A percentile compares a stretch with the other conserved stretches of the same genome.
phyloP scores from a whole-genome alignment of 2,888 invertebrate genomes.

The Drosophila ustulata region DNA sequence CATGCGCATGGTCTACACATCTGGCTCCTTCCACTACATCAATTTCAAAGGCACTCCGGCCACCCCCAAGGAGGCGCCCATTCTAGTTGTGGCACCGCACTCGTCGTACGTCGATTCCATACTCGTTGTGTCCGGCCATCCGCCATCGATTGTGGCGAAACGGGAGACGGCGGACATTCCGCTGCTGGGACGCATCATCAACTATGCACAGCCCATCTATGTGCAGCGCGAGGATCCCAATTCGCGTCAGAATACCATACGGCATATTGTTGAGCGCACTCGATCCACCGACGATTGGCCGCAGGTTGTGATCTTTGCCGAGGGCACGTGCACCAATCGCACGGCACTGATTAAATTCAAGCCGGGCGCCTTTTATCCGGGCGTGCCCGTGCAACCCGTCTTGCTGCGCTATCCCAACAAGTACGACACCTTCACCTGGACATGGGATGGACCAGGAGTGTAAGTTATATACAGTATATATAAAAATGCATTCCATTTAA shows the following conservation, averaged over 20 bases:
- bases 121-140: constrained; percentile 92
- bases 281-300: constrained; percentile 95
- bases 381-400: constrained; percentile 97
- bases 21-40: constrained; percentile 93
- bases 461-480: constrained; percentile 86
- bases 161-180: constrained; percentile 93
- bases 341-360: constrained; percentile 95
- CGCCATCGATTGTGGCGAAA: constrained; percentile 95
- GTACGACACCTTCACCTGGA: constrained; percentile 95
- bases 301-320: constrained; percentile 96
- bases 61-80: constrained; percentile 90
- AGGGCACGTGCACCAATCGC: constrained; percentile 98
- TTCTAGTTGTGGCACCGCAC: constrained; percentile 95
- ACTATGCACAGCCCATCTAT: constrained; percentile 97
- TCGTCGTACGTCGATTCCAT: constrained; percentile 96
- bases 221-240: constrained; percentile 97
- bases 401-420: constrained; percentile 96
- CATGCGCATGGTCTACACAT: constrained; percentile 91
- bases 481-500: not conserved
- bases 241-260: constrained; percentile 95
- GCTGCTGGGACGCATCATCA: constrained; percentile 96
- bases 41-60: constrained; percentile 90
- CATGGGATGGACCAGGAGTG: constrained; percentile 98
- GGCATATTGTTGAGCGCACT: constrained; percentile 94
- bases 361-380: constrained; percentile 97